Conservation (phyloP, 2,888 invertebrate genomes). For the Pachymerium ferrugineum region DNA sequence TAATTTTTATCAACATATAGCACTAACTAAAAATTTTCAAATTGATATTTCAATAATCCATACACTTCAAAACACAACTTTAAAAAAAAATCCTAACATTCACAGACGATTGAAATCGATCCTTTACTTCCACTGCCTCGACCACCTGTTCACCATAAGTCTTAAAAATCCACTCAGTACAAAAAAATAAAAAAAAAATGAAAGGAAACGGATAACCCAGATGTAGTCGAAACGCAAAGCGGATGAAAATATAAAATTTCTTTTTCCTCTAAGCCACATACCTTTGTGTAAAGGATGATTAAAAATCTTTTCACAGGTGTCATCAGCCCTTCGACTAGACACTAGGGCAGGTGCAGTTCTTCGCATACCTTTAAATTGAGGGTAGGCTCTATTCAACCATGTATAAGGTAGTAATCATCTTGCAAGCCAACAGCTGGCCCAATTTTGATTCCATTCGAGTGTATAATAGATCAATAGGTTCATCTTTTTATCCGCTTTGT, state of each 20-base stretch:
- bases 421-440: background rate
- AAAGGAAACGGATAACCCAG: conserved; percentile 19
- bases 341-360: background rate
- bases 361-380: conserved; percentile 13
- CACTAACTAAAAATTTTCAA: too few species aligned
- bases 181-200: background rate
- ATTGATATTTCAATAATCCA: too few species aligned
- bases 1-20: too few species aligned
- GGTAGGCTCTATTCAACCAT: background rate
- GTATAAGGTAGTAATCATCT: conserved; percentile 20
- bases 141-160: conserved; percentile 20
- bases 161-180: background rate
- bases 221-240: background rate
- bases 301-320: conserved; percentile 8
- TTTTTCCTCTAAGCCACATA: too few species aligned
- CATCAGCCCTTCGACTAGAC: conserved; percentile 7
- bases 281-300: background rate
- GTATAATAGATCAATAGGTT: background rate
- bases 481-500: too few species aligned
- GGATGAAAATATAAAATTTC: background rate
- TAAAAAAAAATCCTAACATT: too few species aligned
- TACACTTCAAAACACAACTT: too few species aligned
- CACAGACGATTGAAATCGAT: conserved; percentile 2
- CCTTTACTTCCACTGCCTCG: background rate
- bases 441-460: conserved; percentile 1